Evolutionary conservation across 2,888 invertebrate species (phyloP).

Genomic region (Patella ulyssiponensis): DNA sequence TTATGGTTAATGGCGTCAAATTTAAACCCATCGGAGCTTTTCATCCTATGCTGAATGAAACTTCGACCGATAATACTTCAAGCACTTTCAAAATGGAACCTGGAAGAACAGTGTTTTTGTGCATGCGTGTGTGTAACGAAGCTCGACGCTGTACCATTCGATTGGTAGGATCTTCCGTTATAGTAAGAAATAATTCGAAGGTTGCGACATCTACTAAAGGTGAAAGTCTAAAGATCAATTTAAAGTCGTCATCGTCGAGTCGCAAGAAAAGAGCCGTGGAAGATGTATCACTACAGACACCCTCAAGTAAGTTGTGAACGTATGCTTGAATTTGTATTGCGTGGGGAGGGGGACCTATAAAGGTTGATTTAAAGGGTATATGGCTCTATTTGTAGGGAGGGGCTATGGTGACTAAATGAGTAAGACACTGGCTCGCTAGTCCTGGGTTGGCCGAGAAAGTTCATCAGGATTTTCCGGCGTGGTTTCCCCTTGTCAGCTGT

Average conservation of each 20-base stretch:
- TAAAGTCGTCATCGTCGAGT: neutral
- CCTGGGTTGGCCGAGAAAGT: too few relatives aligned
- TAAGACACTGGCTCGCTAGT: too few relatives aligned
- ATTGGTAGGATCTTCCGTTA: conserved; percentile 38
- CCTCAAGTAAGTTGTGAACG: too few relatives aligned
- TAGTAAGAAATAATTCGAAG: conserved; percentile 29
- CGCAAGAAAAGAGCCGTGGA: too few relatives aligned
- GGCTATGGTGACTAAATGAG: too few relatives aligned
- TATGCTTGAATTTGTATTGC: too few relatives aligned
- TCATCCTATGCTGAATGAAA: neutral
- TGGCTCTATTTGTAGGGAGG: too few relatives aligned
- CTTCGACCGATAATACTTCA: neutral
- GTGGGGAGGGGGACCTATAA: too few relatives aligned
- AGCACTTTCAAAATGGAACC: conserved; percentile 45
- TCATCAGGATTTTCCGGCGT: too few relatives aligned
- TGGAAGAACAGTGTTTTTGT: conserved; percentile 46
- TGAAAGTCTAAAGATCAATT: neutral
- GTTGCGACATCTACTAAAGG: conserved; percentile 38
- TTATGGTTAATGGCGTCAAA: neutral
- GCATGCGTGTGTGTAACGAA: conserved; percentile 46
- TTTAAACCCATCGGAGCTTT: conserved; percentile 17
- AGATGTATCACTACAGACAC: too few relatives aligned
- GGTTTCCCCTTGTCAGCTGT: too few relatives aligned
- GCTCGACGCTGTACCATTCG: conserved; percentile 42
- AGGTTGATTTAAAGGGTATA: too few relatives aligned